Percentiles rank a stretch among this genome's conserved stretches.
Conservation (phyloP, 2,888 invertebrate species). For the Eulithis prunata region DNA sequence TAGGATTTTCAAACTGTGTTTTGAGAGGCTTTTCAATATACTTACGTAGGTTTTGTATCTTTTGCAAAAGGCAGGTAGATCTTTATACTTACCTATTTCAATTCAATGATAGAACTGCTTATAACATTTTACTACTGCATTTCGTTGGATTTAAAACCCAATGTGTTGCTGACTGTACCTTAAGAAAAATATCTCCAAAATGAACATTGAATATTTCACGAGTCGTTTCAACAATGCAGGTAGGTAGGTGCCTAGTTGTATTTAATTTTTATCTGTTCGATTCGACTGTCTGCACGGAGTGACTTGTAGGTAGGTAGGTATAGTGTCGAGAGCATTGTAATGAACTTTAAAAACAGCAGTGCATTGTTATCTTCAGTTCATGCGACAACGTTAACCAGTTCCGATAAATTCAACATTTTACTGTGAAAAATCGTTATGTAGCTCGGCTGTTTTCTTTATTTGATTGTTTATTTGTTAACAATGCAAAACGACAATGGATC, state of each 20-base stretch:
- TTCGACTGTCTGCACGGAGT: conserved; percentile 16
- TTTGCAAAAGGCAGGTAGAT: too few species aligned
- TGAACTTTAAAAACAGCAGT: conserved; percentile 44
- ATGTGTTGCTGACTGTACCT: too few species aligned
- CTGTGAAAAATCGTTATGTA: conserved; percentile 12
- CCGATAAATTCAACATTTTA: conserved; percentile 12
- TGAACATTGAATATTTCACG: too few species aligned
- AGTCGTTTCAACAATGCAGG: neutral
- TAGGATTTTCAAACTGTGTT: too few species aligned
- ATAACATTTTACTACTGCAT: too few species aligned
- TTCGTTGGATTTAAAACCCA: too few species aligned
- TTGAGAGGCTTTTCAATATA: too few species aligned
- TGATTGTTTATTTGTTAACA: conserved; percentile 26
- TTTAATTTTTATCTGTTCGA: conserved; percentile 34
- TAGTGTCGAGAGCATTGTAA: conserved; percentile 28
- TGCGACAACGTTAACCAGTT: conserved; percentile 45
- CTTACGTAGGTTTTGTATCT: too few species aligned
- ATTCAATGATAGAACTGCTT: too few species aligned
- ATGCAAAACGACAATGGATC: conserved; percentile 77
- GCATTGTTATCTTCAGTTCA: conserved; percentile 51
- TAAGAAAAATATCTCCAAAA: too few species aligned
- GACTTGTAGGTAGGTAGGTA: conserved; percentile 23
- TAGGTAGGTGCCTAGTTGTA: neutral
- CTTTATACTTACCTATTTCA: too few species aligned
- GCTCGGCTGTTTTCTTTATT: conserved; percentile 3